These are phyloP conservation scores for Drosophila ustulata DNA, from an alignment of 2,888 invertebrate genomes.

Conservation along the genomic window DNA sequence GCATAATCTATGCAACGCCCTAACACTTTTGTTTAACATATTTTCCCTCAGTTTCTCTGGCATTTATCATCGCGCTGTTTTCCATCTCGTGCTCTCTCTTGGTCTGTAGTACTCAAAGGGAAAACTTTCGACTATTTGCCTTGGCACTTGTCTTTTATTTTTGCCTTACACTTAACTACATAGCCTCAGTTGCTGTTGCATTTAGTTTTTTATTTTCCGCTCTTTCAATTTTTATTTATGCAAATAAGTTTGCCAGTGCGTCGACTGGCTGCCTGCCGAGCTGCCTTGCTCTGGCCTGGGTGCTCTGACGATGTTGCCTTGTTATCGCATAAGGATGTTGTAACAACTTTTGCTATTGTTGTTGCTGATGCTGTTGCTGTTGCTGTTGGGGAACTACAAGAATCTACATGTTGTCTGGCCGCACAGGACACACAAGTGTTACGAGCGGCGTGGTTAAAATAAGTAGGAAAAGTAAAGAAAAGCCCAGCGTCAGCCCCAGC, in stretches of 20 bases:
- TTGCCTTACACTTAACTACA: conserved; percentile 35
- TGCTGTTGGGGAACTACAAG: conserved; percentile 44
- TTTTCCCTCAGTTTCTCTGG: neutral
- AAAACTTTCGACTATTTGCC: conserved; percentile 77
- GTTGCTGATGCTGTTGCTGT: conserved; percentile 22
- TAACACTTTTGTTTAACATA: conserved; percentile 27
- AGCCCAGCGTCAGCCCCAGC: conserved; percentile 32
- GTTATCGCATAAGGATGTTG: conserved; percentile 82
- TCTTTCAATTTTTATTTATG: conserved; percentile 80
- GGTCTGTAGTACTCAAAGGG: conserved; percentile 65
- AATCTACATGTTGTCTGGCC: conserved; percentile 69
- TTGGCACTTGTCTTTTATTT: conserved; percentile 80
- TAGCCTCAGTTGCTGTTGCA: conserved; percentile 40
- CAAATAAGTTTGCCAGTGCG: conserved; percentile 69
- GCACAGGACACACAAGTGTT: conserved; percentile 71
- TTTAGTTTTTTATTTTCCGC: conserved; percentile 55
- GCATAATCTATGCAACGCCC: conserved; percentile 63
- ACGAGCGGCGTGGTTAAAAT: conserved; percentile 40
- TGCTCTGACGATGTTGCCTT: conserved; percentile 55
- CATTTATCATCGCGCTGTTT: neutral
- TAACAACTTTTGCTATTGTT: conserved; percentile 70
- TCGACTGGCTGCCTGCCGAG: neutral
- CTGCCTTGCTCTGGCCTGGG: conserved; percentile 20
- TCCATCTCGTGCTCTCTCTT: conserved; percentile 21
- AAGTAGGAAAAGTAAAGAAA: conserved; percentile 42